These are phyloP conservation scores for Nannospalax galili DNA, from an alignment of 2,113 vertebrate genomes.

Conservation along the genomic window DNA sequence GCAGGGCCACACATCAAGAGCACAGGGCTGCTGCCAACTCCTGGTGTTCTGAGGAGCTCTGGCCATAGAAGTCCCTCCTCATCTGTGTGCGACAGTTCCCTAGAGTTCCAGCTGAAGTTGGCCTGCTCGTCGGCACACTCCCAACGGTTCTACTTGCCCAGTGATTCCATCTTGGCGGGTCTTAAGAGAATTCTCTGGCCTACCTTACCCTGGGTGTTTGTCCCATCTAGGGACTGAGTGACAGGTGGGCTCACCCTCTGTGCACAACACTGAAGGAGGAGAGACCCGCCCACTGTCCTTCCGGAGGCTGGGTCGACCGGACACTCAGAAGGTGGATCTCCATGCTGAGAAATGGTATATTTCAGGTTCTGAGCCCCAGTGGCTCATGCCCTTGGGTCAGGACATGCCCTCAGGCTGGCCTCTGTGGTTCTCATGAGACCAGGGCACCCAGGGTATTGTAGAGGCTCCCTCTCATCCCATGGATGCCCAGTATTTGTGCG, in stretches of 20 bases:
- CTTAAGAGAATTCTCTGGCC: background rate
- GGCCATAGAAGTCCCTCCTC: background rate
- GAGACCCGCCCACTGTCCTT: background rate
- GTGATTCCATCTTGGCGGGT: background rate
- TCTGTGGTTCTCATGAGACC: background rate
- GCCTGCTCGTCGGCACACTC: background rate
- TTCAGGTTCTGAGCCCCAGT: background rate
- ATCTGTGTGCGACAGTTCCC: background rate
- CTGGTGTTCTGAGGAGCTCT: background rate
- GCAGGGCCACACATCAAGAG: no score
- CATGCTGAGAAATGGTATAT: background rate
- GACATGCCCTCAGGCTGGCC: background rate
- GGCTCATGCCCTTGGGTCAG: background rate
- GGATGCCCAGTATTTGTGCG: no score
- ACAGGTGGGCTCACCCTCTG: background rate
- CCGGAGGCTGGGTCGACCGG: background rate
- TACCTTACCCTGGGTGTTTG: fast-evolving
- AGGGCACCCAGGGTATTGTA: no score
- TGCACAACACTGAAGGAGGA: fast-evolving
- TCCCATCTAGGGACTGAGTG: fast-evolving
- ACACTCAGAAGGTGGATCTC: background rate
- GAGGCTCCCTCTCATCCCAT: background rate
- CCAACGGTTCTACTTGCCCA: background rate
- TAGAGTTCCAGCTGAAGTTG: background rate
- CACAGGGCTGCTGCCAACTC: background rate